A percentile compares a stretch with the other conserved stretches of the same genome.
phyloP scores from a whole-genome alignment of 1,140 invertebrate species.

The Drosophila kanapiae region DNA sequence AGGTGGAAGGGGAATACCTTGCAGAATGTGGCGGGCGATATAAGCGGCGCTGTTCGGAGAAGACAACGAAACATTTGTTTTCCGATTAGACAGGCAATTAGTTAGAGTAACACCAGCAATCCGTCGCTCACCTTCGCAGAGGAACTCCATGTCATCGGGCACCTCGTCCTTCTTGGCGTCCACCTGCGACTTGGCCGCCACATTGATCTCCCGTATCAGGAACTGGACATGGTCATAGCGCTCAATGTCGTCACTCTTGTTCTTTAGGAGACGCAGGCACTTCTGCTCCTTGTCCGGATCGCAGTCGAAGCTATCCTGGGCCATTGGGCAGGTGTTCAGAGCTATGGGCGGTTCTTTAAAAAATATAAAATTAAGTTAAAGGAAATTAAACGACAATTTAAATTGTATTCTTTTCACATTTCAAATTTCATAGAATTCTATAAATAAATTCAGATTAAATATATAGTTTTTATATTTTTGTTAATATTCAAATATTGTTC shows the following conservation, averaged over 20 bases:
- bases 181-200: slow-evolving; percentile 68
- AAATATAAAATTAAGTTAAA: slow-evolving; percentile 27
- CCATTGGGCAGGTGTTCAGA: slow-evolving; percentile 27
- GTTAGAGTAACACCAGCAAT: slow-evolving; percentile 7
- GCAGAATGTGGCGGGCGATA: slow-evolving; percentile 96
- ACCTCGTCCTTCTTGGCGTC: slow-evolving; percentile 88
- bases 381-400: neutral
- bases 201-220: slow-evolving; percentile 93
- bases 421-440: neutral
- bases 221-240: slow-evolving; percentile 96
- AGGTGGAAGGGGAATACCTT: slow-evolving; percentile 97
- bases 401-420: neutral
- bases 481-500: neutral
- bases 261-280: slow-evolving; percentile 81
- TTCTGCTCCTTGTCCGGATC: slow-evolving; percentile 80
- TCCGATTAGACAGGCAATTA: slow-evolving; percentile 50
- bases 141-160: slow-evolving; percentile 85
- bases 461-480: neutral
- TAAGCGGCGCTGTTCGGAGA: slow-evolving; percentile 90
- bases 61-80: neutral
- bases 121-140: slow-evolving; percentile 75
- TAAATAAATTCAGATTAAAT: neutral
- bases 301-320: slow-evolving; percentile 78
- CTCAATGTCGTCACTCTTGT: slow-evolving; percentile 85
- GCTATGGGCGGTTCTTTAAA: slow-evolving; percentile 19